Base-by-base conservation (phyloP, 2,888 invertebrate species). In the Hypselothyrea guttata region DNA sequence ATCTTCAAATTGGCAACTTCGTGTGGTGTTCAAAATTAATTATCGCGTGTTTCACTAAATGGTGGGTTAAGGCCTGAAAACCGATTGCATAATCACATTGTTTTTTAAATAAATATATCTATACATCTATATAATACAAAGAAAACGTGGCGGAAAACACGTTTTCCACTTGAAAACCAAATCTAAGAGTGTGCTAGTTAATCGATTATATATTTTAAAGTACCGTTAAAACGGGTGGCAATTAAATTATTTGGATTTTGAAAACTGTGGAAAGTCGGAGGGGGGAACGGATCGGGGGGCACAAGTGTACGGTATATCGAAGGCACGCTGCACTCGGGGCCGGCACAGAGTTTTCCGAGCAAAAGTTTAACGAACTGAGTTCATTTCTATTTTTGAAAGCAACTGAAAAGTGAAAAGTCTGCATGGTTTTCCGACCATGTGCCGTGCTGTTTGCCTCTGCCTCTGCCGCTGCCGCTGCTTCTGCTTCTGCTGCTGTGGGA, bases 341-440 rank as follows among this genome's bases (percentile, higher is more conserved):
- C 69, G 49, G 74, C 59, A 62, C 77, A 70, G 77, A 84, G 60
- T 73, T 66, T 67, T 65, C 73, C 73, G 70, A 75, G 52, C 78
- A 63, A 84, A 88, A 88, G 89, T 89, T 89, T 89, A 89, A 89
- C 89, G 89, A 89, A 89, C 89, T 89, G 90, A 90, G 89, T 89
- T 89, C 89, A 89, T 90, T 89, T 89, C 89, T 89, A 89, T 89
- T 90, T 89, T 90, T 88, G 88, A 88, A 89, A 77, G 55, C 51
- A 44, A 49, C 48, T 47, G 42, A 63, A 72, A 63, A 85, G 83
- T 85, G 73, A 73, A 85, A 86, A 83, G 84, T 82, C 81, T 85
- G 86, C 84, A 79, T 71, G 75, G 76, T 67, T 69, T 69, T 60
- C 64, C 59, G 22, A 22, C 22, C 22, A 22, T 22, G 22, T 22